Evolutionary conservation across 1,140 invertebrate species (phyloP).

Genomic region (Leptopilina boulardi): DNA sequence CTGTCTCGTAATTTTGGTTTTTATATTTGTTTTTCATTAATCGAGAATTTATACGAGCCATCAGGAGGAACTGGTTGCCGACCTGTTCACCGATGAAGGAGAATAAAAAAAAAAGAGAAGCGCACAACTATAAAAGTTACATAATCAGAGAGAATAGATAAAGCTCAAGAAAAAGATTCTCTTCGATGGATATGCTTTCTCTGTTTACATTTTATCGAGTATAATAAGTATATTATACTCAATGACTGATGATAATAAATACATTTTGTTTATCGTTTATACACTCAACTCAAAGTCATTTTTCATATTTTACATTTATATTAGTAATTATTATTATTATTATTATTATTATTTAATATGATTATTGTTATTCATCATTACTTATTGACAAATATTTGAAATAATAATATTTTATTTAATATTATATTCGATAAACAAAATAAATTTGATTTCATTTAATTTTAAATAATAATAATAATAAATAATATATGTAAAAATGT

Average conservation of each 20-base stretch:
- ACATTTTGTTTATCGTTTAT: not conserved
- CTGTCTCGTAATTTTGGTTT: slow-evolving; percentile 23
- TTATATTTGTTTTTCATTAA: slow-evolving; percentile 19
- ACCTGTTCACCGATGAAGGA: not conserved
- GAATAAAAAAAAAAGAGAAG: slow-evolving; percentile 2
- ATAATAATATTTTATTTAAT: too few species aligned
- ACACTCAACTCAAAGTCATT: not conserved
- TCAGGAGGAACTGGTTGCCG: slow-evolving; percentile 17
- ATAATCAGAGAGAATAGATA: slow-evolving; percentile 33
- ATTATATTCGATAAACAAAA: too few species aligned
- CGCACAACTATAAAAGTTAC: slow-evolving; percentile 12
- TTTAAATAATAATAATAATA: too few species aligned
- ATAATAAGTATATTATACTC: slow-evolving; percentile 2
- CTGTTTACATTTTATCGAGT: slow-evolving; percentile 25
- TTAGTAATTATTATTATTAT: not conserved
- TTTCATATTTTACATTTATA: too few species aligned
- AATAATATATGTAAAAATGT: too few species aligned
- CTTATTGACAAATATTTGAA: too few species aligned
- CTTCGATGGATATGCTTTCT: slow-evolving; percentile 3
- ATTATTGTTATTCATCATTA: too few species aligned
- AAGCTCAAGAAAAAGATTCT: slow-evolving; percentile 23
- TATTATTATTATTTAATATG: too few species aligned
- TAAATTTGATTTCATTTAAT: too few species aligned
- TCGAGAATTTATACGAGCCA: slow-evolving; percentile 14
- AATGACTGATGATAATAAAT: not conserved